A percentile compares a stretch with the other conserved stretches of the same genome.
phyloP scores from a whole-genome alignment of 2,888 invertebrate species.

The Coremacera marginata region DNA sequence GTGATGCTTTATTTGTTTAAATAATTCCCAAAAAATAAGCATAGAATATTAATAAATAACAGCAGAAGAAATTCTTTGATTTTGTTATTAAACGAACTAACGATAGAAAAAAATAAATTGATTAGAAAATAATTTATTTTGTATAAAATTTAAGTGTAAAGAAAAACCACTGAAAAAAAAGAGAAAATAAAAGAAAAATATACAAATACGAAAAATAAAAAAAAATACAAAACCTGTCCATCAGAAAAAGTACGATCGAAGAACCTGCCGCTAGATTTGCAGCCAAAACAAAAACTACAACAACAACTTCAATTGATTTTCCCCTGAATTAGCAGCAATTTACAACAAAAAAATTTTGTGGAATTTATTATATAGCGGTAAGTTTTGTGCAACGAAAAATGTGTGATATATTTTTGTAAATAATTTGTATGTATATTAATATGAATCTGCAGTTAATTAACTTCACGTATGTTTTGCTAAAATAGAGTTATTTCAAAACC shows the following conservation, averaged over 20 bases:
- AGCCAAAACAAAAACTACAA: not conserved
- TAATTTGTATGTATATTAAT: not conserved
- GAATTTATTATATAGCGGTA: constrained; percentile 22
- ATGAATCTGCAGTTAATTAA: not conserved
- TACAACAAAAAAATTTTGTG: not conserved
- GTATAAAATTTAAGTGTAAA: constrained; percentile 15
- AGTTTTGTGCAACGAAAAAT: constrained; percentile 2
- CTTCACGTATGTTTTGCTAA: not conserved
- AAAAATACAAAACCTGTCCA: constrained; percentile 14
- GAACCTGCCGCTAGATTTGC: constrained; percentile 27
- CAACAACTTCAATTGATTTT: constrained; percentile 21
- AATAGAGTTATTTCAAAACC: too few species aligned
- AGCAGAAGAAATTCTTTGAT: not conserved
- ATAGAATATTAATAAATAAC: constrained; percentile 1
- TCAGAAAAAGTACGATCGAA: constrained; percentile 20
- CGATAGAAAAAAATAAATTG: not conserved
- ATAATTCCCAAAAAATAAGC: not conserved
- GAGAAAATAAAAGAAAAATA: constrained; percentile 20
- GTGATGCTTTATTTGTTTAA: constrained; percentile 22
- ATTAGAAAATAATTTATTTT: not conserved
- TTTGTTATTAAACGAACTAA: not conserved
- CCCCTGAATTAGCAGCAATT: constrained; percentile 11
- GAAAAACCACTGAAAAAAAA: constrained; percentile 6
- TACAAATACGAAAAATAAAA: not conserved
- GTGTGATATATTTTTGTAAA: not conserved